Evolutionary conservation across 2,113 vertebrate genomes (phyloP), one percentile per base, ranked within the genome.

Genomic region (Ophthalmolycus amberensis): DNA sequence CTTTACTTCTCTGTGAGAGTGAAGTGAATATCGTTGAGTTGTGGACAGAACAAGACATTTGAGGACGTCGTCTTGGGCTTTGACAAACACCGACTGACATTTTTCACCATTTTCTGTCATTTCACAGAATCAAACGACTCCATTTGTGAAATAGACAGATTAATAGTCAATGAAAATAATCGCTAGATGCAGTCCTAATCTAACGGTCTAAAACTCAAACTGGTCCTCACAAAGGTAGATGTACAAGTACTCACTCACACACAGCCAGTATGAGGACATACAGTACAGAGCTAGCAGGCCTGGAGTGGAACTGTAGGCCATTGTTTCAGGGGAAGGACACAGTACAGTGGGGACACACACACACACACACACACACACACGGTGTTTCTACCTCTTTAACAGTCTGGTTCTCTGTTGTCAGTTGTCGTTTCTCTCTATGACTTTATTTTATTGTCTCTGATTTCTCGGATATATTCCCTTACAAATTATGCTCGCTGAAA

Each of bases 241-340:
- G n/a, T 54, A 70, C 65, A 60, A 29, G 48, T 52, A 50, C 62
- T 58, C 66, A 69, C 54, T 58, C 71, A 52, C 76, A 85, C 64
- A 73, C 74, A 79, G 83, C 89, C 86, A 90, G 79, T 54, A 68
- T 76, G 76, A 79, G 76, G 59, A 87, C 83, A 82, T 88, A 88
- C 85, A 85, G 79, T 86, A 86, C 50, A 71, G 67, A 74, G 79
- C 86, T 77, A 80, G 71, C 66, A 82, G 80, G 82, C 76, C 75
- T 83, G 29, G 32, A 82, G 74, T 65, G 75, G 82, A 85, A 91
- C 92, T 93, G 92, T 92, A 68, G 84, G 75, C 85, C 84, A 88
- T 93, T 94, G 91, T 94, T 86, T 91, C 27, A 79, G 32, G 22
- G 66, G 56, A 63, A 46, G 50, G 71, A 67, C 75, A 84, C 79